A percentile compares a stretch with the other conserved stretches of the same genome.
Evolutionary conservation across 2,888 invertebrate genomes (phyloP).

Genomic region (Papilio demoleus): DNA sequence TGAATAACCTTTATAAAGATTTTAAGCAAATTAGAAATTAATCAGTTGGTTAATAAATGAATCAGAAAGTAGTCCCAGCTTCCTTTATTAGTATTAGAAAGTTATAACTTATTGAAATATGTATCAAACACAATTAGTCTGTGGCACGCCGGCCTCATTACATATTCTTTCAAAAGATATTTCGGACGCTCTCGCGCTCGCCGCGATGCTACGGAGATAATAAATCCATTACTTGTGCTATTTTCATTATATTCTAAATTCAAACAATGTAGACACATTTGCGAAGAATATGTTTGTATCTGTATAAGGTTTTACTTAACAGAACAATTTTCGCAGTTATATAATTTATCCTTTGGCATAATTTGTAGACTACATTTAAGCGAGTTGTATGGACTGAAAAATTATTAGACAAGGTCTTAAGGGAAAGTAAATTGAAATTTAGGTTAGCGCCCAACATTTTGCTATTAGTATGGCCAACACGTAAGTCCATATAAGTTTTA

Average conservation of each 20-base stretch:
- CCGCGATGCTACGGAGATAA: constrained; percentile 46
- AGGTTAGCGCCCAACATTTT: too few species aligned
- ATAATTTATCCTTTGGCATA: background rate
- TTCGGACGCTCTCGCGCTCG: constrained; percentile 51
- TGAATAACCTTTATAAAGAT: too few species aligned
- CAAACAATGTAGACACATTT: background rate
- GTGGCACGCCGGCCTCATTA: constrained; percentile 58
- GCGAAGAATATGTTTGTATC: background rate
- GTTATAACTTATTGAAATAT: background rate
- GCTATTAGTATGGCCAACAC: too few species aligned
- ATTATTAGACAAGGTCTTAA: too few species aligned
- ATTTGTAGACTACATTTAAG: too few species aligned
- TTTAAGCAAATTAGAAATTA: too few species aligned
- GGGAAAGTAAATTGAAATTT: too few species aligned
- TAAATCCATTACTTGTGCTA: constrained; percentile 40
- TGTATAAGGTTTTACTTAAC: background rate
- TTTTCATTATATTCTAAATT: constrained; percentile 34
- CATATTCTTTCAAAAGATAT: constrained; percentile 76
- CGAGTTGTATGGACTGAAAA: too few species aligned
- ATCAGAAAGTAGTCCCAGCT: too few species aligned
- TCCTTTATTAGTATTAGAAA: too few species aligned
- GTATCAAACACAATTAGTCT: constrained; percentile 33
- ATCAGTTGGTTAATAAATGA: too few species aligned
- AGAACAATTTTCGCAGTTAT: background rate
- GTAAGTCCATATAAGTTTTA: too few species aligned